Percentiles rank a stretch among this genome's conserved stretches.
Evolutionary conservation across 2,113 vertebrate genomes (phyloP).

Genomic region (Indicator indicator): DNA sequence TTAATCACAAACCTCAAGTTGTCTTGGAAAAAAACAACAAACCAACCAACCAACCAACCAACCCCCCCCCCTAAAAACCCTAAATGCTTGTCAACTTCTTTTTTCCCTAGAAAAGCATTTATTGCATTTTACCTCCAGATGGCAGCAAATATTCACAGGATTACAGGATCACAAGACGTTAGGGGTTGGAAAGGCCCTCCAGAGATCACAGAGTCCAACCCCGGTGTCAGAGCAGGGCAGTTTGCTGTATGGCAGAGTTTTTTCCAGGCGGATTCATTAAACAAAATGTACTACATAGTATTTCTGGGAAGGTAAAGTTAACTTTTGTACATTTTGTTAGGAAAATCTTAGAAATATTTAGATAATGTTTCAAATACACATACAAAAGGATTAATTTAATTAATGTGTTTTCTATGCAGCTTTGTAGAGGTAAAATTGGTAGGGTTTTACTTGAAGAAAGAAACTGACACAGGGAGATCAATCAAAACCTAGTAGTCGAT

Average conservation of each 20-base stretch:
- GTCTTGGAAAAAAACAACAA: too few relatives aligned
- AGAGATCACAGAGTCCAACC: too few relatives aligned
- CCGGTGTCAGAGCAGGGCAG: too few relatives aligned
- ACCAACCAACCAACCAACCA: too few relatives aligned
- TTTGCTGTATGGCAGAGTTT: not conserved
- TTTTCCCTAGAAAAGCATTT: not conserved
- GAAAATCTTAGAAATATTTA: not conserved
- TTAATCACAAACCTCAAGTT: too few relatives aligned
- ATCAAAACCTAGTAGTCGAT: too few relatives aligned
- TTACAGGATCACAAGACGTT: too few relatives aligned
- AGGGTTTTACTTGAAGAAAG: not conserved
- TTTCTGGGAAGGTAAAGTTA: not conserved
- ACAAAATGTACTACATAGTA: too few relatives aligned
- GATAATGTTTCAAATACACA: not conserved
- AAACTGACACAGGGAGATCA: not conserved
- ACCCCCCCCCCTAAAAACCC: too few relatives aligned
- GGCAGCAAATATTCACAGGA: slow-evolving; percentile 41
- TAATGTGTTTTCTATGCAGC: not conserved
- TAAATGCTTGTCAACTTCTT: not conserved
- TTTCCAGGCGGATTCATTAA: not conserved
- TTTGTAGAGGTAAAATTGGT: too few relatives aligned
- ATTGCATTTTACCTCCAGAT: slow-evolving; percentile 2
- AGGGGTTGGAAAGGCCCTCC: too few relatives aligned
- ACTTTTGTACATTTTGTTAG: not conserved
- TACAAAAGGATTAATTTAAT: not conserved